Conservation (phyloP, 2,888 invertebrate species). For the Pedicia rivosa region DNA sequence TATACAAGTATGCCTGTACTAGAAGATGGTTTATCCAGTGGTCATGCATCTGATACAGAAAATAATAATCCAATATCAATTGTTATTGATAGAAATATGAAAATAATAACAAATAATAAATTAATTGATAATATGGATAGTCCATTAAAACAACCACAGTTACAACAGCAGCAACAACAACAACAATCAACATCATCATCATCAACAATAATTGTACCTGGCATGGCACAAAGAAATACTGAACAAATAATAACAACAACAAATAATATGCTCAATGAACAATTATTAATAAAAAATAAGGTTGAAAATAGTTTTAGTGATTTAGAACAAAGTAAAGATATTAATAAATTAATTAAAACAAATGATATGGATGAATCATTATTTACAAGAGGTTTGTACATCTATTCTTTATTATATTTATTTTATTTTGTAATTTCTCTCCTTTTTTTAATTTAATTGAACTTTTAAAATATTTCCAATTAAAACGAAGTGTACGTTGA, state of each 20-base stretch:
- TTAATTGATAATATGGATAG: conserved; percentile 7
- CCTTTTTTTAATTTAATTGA: no score
- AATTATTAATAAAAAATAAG: no score
- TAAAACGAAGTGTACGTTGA: no score
- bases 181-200: conserved; percentile 15
- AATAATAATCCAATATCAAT: conserved; percentile 47
- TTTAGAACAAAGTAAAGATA: no score
- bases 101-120: conserved; percentile 6
- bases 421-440: no score
- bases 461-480: no score
- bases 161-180: no score
- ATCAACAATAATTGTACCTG: not conserved
- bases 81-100: conserved; percentile 16
- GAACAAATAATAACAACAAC: not conserved
- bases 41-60: conserved; percentile 84
- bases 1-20: conserved; percentile 78
- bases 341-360: not conserved
- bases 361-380: conserved; percentile 6
- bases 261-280: not conserved
- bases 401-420: no score
- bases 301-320: not conserved
- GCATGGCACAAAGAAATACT: not conserved
- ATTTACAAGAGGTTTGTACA: no score
- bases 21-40: conserved; percentile 87
- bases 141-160: conserved; percentile 9